A percentile compares a stretch with the other conserved stretches of the same genome.
phyloP scores from a whole-genome alignment of 1,140 invertebrate species.

The Aricia agestis region DNA sequence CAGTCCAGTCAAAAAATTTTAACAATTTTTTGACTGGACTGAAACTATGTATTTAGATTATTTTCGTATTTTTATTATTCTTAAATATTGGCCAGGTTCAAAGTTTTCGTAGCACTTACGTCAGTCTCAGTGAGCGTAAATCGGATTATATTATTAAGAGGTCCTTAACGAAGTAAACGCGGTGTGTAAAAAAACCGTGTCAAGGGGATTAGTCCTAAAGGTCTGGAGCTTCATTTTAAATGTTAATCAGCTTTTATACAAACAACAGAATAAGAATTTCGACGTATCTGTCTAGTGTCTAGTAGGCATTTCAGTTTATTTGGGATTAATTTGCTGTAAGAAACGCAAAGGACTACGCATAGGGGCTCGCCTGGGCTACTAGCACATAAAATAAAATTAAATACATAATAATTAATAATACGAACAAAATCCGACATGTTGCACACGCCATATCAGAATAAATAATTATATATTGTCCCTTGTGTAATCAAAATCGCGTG shows the following conservation, averaged over 20 bases:
- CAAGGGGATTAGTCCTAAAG: slow-evolving; percentile 5
- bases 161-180: slow-evolving; percentile 10
- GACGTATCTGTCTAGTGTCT: background rate
- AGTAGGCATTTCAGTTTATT: background rate
- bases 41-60: too few species aligned
- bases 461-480: too few species aligned
- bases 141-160: slow-evolving; percentile 46
- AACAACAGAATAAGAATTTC: background rate
- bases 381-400: too few species aligned
- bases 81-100: slow-evolving; percentile 18
- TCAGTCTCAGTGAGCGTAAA: slow-evolving; percentile 30
- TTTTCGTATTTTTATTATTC: too few species aligned
- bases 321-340: background rate
- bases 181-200: slow-evolving; percentile 4
- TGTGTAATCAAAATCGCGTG: too few species aligned
- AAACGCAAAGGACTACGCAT: too few species aligned
- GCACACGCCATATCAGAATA: too few species aligned
- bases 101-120: slow-evolving; percentile 19
- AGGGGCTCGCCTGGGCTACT: too few species aligned
- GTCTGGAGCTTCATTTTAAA: background rate
- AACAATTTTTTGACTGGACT: too few species aligned
- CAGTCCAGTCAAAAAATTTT: too few species aligned
- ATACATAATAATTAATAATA: too few species aligned
- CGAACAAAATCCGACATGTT: too few species aligned
- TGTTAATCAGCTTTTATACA: background rate